Evolutionary conservation across 2,888 invertebrate species (phyloP).

Genomic region (Trimorus sp.): DNA sequence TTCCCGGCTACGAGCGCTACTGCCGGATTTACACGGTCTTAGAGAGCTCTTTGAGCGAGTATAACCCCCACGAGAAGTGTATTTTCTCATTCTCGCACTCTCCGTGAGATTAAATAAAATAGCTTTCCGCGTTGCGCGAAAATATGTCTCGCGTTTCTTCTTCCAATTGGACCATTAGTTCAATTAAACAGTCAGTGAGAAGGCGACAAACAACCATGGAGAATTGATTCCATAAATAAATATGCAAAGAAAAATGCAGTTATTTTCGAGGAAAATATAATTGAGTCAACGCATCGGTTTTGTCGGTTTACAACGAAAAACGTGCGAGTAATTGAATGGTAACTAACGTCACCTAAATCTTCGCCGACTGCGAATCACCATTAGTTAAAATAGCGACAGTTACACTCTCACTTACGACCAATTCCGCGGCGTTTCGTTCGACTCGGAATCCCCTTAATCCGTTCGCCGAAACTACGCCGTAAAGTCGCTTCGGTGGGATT

Average conservation of each 20-base stretch:
- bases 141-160: slow-evolving; percentile 48
- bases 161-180: slow-evolving; percentile 38
- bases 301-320: no score
- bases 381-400: no score
- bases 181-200: slow-evolving; percentile 32
- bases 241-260: no score
- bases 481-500: slow-evolving; percentile 16
- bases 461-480: slow-evolving; percentile 11
- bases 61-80: slow-evolving; percentile 56
- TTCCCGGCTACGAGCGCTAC: slow-evolving; percentile 57
- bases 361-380: no score
- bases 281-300: no score
- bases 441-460: no score
- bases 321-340: no score
- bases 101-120: slow-evolving; percentile 74
- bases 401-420: no score
- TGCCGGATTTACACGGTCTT: slow-evolving; percentile 67
- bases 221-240: no score
- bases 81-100: slow-evolving; percentile 63
- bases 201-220: no score
- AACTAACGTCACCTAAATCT: no score
- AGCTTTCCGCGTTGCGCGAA: slow-evolving; percentile 63
- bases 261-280: not conserved
- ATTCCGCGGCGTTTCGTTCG: no score
- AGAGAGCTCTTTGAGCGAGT: slow-evolving; percentile 65